Evolutionary conservation across 2,888 invertebrate species (phyloP).

Genomic region (Melangyna quadrimaculata): DNA sequence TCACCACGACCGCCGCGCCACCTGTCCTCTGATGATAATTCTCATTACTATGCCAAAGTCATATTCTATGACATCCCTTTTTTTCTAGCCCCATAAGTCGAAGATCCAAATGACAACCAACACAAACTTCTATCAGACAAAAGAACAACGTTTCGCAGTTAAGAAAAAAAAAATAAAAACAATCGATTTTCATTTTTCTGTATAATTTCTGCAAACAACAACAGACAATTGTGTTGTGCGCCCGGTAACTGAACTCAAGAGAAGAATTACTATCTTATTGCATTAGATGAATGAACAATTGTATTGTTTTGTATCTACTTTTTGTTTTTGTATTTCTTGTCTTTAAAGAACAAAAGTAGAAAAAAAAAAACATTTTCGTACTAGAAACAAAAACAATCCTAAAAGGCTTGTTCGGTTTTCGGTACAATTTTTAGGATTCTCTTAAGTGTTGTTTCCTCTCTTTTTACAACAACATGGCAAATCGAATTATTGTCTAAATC

Average conservation of each 20-base stretch:
- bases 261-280: slow-evolving; percentile 31
- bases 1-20: slow-evolving; percentile 35
- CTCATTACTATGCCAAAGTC: slow-evolving; percentile 64
- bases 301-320: background rate
- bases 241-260: slow-evolving; percentile 56
- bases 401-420: slow-evolving; percentile 14
- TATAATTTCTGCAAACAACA: slow-evolving; percentile 29
- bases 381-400: slow-evolving; percentile 25
- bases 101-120: background rate
- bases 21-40: slow-evolving; percentile 29
- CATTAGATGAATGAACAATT: slow-evolving; percentile 58
- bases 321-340: background rate
- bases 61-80: slow-evolving; percentile 44
- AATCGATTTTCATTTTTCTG: slow-evolving; percentile 55
- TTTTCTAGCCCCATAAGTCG: background rate
- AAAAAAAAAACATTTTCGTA: slow-evolving; percentile 17
- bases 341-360: background rate
- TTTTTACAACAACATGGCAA: slow-evolving; percentile 9
- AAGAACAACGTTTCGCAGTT: slow-evolving; percentile 39
- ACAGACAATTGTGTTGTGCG: slow-evolving; percentile 16
- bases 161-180: background rate
- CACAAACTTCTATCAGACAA: slow-evolving; percentile 20
- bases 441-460: slow-evolving; percentile 26
- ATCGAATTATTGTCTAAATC: slow-evolving; percentile 50
- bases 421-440: slow-evolving; percentile 9